Evolutionary conservation across 2,797 vertebrate species (phyloP).

Genomic region (Pangasius macronema): DNA sequence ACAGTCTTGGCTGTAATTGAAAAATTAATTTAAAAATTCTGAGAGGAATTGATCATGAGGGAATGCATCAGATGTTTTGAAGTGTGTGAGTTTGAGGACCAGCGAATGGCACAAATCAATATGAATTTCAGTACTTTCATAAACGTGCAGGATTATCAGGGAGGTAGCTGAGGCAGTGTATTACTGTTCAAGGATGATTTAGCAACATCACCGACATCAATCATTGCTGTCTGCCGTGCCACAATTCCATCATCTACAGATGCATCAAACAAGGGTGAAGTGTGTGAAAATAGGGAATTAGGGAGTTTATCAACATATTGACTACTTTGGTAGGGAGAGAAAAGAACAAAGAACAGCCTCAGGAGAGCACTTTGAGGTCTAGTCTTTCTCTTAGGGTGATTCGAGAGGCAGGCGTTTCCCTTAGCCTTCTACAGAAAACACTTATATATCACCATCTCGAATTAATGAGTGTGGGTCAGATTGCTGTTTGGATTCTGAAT

Average conservation of each 20-base stretch:
- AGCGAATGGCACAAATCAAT: conserved; percentile 65
- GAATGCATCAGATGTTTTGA: conserved; percentile 61
- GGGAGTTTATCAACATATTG: conserved; percentile 50
- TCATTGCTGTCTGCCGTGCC: conserved; percentile 60
- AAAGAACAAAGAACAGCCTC: conserved; percentile 7
- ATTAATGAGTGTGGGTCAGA: too few species aligned
- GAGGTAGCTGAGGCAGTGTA: conserved; percentile 65
- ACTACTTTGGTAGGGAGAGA: conserved; percentile 33
- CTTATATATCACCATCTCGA: neutral
- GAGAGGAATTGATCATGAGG: conserved; percentile 46
- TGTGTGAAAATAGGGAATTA: conserved; percentile 36
- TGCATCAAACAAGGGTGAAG: conserved; percentile 43
- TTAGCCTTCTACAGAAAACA: neutral
- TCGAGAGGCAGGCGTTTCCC: neutral
- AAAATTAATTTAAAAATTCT: conserved; percentile 43
- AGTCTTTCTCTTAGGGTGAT: neutral
- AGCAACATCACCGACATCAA: conserved; percentile 65
- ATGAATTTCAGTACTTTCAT: conserved; percentile 69
- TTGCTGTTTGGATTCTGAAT: neutral
- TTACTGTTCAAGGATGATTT: conserved; percentile 68
- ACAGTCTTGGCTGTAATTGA: conserved; percentile 38
- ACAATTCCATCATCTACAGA: conserved; percentile 58
- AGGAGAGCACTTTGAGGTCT: neutral
- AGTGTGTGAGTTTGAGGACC: conserved; percentile 64
- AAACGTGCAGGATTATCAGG: conserved; percentile 69